phyloP scores from a whole-genome alignment of 2,113 vertebrate species.

The Egretta garzetta region DNA sequence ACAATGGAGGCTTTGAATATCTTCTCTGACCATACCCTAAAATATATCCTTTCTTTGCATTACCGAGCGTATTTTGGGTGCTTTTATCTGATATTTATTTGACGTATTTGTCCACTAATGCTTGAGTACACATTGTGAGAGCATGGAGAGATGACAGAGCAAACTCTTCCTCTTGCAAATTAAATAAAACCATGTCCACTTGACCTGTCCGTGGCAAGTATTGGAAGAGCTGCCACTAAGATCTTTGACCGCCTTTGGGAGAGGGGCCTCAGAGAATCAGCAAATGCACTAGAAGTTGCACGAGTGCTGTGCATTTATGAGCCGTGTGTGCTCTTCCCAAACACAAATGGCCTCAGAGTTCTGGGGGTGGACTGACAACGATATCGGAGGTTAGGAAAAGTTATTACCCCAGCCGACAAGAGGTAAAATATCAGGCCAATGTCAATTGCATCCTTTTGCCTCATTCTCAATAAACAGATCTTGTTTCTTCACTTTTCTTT shows the following conservation, averaged over 20 bases:
- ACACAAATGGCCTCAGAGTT: not conserved
- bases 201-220: not conserved
- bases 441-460: constrained; percentile 58
- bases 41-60: constrained; percentile 22
- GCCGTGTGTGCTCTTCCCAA: not conserved
- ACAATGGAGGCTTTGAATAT: constrained; percentile 15
- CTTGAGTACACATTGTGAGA: not conserved
- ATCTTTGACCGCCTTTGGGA: not conserved
- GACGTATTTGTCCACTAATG: constrained; percentile 7
- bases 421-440: constrained; percentile 60
- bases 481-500: constrained; percentile 12
- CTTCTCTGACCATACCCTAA: constrained; percentile 9
- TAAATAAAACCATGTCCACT: not conserved
- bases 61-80: not conserved
- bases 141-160: not conserved
- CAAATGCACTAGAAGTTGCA: not conserved
- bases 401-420: constrained; percentile 24
- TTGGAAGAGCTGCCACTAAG: not conserved
- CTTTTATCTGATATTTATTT: constrained; percentile 39
- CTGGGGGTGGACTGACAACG: not conserved
- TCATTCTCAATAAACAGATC: constrained; percentile 60
- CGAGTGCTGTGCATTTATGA: not conserved
- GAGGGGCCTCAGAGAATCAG: not conserved
- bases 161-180: not conserved
- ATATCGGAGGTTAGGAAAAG: constrained; percentile 7